These are phyloP conservation scores for Gobio gobio DNA, from an alignment of 2,113 vertebrate species.

Conservation along the genomic window DNA sequence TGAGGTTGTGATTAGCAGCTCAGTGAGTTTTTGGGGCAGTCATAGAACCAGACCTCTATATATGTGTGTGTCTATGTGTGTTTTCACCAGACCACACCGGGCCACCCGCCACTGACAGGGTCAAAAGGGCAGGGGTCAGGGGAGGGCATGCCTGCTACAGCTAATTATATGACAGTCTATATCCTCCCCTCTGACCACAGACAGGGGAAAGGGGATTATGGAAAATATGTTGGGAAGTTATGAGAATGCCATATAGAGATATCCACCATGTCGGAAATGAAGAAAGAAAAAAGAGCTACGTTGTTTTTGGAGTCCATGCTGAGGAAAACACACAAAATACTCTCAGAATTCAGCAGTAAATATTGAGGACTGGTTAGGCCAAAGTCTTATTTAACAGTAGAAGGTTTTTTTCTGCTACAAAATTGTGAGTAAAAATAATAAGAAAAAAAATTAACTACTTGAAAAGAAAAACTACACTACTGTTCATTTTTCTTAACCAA, in stretches of 20 bases:
- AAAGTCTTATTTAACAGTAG: background rate
- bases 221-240: slow-evolving; percentile 32
- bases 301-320: slow-evolving; percentile 25
- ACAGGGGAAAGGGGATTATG: slow-evolving; percentile 47
- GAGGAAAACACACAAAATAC: background rate
- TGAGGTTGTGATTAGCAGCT: slow-evolving; percentile 21
- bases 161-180: slow-evolving; percentile 47
- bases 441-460: background rate
- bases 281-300: slow-evolving; percentile 14
- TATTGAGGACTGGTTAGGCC: background rate
- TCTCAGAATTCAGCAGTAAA: background rate
- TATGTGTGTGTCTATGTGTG: slow-evolving; percentile 22
- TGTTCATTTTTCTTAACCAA: background rate
- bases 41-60: slow-evolving; percentile 1
- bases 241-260: slow-evolving; percentile 38
- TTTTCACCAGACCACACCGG: background rate
- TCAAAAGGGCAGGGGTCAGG: slow-evolving; percentile 59
- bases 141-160: slow-evolving; percentile 57
- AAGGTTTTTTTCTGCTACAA: background rate
- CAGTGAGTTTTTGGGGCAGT: background rate
- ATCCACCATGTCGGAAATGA: slow-evolving; percentile 38
- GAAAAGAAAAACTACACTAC: background rate
- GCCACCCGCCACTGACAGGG: slow-evolving; percentile 52
- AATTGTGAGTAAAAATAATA: background rate
- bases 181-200: slow-evolving; percentile 19